Evolutionary conservation across 2,113 vertebrate species (phyloP), one percentile per base, ranked within the genome.

Genomic region (Polyodon spathula): DNA sequence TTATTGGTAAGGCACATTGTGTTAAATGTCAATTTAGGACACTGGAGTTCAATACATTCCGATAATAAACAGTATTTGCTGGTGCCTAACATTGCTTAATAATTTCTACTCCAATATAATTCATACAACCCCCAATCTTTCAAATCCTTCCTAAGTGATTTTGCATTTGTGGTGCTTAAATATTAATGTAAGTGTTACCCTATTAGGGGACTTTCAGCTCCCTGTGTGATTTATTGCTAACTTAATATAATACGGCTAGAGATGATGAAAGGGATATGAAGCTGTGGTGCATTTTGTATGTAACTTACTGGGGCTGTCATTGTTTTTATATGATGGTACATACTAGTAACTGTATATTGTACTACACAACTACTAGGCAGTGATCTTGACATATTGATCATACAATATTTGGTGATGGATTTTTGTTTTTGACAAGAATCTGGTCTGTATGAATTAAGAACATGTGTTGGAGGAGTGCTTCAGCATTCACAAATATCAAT

Each of bases 171-270:
- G 71, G 67, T 46, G 51, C 60, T 75, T 76, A 76, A 74, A 79
- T 82, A 84, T 81, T 82, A 81, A 83, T 78, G 67, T 74, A 67
- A 65, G 66, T 70, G 72, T 71, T 62, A 68, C 69, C 69, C 73
- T 27, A 63, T 68, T 66, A 61, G 74, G 74, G 69, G 81, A 76
- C 77, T 75, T 77, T 70, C 75, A 78, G 76, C 71, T 76, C 83
- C 73, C 67, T 71, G 74, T 63, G 68, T 81, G 82, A 86, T 87
- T 83, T 84, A 85, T 85, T 81, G 78, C 80, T 1, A 69, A 76
- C 72, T 78, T 85, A 83, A 84, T 87, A 82, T 74, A 75, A 76
- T 80, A 75, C 70, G 78, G 77, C 80, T 70, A 72, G 63, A 71
- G 71, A 83, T 84, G 83, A 84, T 84, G 78, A 80, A 73, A 75